Evolutionary conservation across 2,797 vertebrate species (phyloP).

Genomic region (Alca torda): DNA sequence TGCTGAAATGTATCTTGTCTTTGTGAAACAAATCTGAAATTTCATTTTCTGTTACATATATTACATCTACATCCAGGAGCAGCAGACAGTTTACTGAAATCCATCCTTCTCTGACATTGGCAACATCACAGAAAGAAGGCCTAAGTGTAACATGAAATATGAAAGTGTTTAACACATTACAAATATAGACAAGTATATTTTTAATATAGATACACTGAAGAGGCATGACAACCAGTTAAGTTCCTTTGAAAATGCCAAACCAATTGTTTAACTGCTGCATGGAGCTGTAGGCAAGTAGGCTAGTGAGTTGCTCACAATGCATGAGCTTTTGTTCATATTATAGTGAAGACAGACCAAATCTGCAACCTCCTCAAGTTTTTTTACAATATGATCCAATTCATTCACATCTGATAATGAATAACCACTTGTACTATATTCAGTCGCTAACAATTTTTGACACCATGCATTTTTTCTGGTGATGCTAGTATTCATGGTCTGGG

Average conservation of each 20-base stretch:
- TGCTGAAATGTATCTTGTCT: background rate
- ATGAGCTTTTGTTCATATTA: background rate
- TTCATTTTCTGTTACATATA: background rate
- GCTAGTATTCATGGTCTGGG: background rate
- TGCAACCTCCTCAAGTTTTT: background rate
- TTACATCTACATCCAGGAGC: background rate
- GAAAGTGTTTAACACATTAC: slow-evolving; percentile 10
- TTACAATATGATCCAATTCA: background rate
- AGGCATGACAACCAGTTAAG: slow-evolving; percentile 7
- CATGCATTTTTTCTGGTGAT: background rate
- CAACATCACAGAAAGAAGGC: background rate
- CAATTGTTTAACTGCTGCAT: slow-evolving; percentile 5
- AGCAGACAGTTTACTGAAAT: slow-evolving; percentile 29
- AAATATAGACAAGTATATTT: slow-evolving; percentile 30
- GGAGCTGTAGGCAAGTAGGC: slow-evolving; percentile 7
- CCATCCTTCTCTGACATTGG: slow-evolving; percentile 10
- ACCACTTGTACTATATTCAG: background rate
- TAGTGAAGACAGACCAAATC: slow-evolving; percentile 4
- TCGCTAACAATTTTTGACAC: background rate
- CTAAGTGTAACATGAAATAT: background rate
- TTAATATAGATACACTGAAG: slow-evolving; percentile 3
- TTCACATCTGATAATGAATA: background rate
- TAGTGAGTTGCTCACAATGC: background rate
- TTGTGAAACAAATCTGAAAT: background rate
- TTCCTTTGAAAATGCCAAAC: slow-evolving; percentile 32